phyloP scores from a whole-genome alignment of 2,888 invertebrate species.

The Tetragnatha montana region DNA sequence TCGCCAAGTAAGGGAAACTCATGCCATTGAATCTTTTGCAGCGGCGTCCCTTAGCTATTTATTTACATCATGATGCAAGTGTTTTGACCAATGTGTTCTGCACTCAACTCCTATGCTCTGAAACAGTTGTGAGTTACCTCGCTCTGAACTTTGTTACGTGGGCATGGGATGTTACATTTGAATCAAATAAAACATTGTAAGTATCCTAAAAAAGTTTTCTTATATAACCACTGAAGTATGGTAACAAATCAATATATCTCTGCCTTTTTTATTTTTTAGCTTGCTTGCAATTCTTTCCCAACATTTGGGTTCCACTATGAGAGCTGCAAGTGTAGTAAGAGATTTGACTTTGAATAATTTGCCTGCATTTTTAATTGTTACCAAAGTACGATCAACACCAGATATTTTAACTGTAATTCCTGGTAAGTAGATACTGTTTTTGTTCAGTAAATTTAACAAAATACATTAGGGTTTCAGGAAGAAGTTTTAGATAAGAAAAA shows the following conservation, averaged over 20 bases:
- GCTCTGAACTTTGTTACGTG: constrained; percentile 93
- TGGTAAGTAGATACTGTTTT: constrained; percentile 81
- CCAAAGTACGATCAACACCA: constrained; percentile 89
- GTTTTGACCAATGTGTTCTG: constrained; percentile 98
- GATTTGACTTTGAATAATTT: constrained; percentile 90
- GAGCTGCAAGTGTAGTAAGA: constrained; percentile 89
- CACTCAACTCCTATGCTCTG: constrained; percentile 92
- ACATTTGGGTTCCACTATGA: constrained; percentile 82
- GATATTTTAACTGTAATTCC: constrained; percentile 93
- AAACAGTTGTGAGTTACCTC: constrained; percentile 91
- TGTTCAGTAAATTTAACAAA: too few relatives aligned
- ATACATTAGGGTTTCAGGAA: too few relatives aligned
- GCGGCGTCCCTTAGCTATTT: constrained; percentile 94
- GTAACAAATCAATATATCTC: not conserved
- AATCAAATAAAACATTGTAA: constrained; percentile 82
- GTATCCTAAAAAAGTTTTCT: not conserved
- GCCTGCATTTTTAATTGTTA: constrained; percentile 92
- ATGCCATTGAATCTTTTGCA: constrained; percentile 77
- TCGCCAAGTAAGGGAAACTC: too few relatives aligned
- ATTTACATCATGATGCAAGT: constrained; percentile 96
- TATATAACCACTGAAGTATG: not conserved
- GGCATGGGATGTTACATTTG: constrained; percentile 97
- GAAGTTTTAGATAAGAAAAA: too few relatives aligned
- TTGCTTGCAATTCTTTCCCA: constrained; percentile 85
- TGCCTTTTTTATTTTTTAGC: constrained; percentile 77